phyloP scores from a whole-genome alignment of 1,140 invertebrate species.

The Diorhabda carinulata region DNA sequence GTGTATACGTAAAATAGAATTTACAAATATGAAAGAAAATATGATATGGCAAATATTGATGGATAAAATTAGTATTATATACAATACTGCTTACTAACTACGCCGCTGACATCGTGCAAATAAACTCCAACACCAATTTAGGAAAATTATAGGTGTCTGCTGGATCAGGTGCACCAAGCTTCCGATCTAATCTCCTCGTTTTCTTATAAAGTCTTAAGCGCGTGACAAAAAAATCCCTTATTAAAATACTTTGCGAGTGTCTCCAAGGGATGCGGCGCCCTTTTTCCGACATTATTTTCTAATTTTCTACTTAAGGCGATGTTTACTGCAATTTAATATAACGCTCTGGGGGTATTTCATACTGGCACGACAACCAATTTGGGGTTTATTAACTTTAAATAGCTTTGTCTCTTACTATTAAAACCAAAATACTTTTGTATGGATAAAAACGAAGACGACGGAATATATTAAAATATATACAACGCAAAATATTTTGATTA shows the following conservation, averaged over 20 bases:
- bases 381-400: conserved; percentile 11
- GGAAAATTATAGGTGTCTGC: conserved; percentile 31
- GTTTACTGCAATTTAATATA: conserved; percentile 29
- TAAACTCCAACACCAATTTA: conserved; percentile 26
- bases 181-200: conserved; percentile 29
- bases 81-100: not conserved
- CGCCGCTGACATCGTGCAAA: not conserved
- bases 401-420: not conserved
- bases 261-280: conserved; percentile 22
- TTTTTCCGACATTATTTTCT: conserved; percentile 25
- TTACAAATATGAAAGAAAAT: no score
- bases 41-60: no score
- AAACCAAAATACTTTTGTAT: not conserved
- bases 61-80: no score
- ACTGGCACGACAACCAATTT: conserved; percentile 14
- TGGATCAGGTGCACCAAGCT: conserved; percentile 27
- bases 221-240: conserved; percentile 37
- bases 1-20: no score
- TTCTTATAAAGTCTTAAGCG: conserved; percentile 30
- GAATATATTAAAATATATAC: no score
- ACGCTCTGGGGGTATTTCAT: conserved; percentile 5
- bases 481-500: no score
- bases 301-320: conserved; percentile 30
- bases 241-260: conserved; percentile 36
- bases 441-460: no score